Conservation (phyloP, 2,113 vertebrate genomes). For the Cinclus cinclus region DNA sequence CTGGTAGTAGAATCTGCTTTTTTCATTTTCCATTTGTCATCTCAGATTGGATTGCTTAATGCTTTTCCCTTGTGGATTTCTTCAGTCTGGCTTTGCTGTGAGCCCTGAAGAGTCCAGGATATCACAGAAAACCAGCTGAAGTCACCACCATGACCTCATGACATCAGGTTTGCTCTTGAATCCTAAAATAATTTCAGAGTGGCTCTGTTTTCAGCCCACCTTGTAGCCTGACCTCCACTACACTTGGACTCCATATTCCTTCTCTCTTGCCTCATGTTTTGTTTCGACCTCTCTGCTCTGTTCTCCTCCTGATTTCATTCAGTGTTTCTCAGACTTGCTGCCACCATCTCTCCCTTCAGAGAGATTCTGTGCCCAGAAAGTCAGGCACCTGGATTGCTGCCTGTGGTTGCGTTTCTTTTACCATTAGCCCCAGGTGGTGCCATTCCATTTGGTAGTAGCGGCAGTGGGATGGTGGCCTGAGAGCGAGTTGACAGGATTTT, state of each 20-base stretch:
- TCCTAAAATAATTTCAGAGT: background rate
- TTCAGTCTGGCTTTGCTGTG: background rate
- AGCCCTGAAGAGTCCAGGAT: background rate
- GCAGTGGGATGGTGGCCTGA: background rate
- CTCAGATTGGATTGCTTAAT: background rate
- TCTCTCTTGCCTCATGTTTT: background rate
- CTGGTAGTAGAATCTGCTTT: background rate
- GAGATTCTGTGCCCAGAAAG: background rate
- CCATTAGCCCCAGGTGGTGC: background rate
- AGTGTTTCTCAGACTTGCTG: background rate
- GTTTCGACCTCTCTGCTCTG: background rate
- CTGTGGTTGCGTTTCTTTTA: background rate
- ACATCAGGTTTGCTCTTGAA: background rate
- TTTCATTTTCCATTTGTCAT: background rate
- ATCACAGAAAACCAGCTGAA: background rate
- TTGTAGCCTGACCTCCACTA: background rate
- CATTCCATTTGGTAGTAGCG: background rate
- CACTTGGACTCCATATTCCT: background rate
- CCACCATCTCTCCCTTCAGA: background rate
- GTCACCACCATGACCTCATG: fast-evolving
- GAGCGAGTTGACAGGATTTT: background rate
- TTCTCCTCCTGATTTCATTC: background rate
- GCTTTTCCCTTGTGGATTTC: background rate
- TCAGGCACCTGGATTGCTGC: background rate
- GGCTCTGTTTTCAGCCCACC: background rate